A percentile compares a stretch with the other conserved stretches of the same genome.
Conservation (phyloP, 1,140 invertebrate genomes). For the Achatina immaculata region DNA sequence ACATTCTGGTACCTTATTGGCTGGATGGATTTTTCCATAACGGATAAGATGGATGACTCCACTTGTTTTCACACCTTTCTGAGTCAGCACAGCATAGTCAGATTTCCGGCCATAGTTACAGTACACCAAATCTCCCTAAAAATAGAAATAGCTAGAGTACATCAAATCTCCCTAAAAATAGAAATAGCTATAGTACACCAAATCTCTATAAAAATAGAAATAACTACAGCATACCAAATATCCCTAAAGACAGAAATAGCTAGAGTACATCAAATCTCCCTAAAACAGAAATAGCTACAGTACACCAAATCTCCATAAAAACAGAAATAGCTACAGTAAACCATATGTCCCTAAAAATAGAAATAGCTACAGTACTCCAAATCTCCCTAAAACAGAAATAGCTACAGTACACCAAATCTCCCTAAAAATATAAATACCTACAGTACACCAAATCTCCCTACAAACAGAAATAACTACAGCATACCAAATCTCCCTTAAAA, state of each 20-base stretch:
- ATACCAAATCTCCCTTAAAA: too few species aligned
- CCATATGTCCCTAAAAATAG: slow-evolving; percentile 59
- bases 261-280: not conserved
- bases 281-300: too few species aligned
- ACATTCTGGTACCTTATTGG: slow-evolving; percentile 50
- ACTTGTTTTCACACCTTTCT: slow-evolving; percentile 62
- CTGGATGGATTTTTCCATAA: slow-evolving; percentile 74
- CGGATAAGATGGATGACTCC: slow-evolving; percentile 72
- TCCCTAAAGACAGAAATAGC: slow-evolving; percentile 47
- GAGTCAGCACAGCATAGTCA: slow-evolving; percentile 70
- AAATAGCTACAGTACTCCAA: slow-evolving; percentile 17
- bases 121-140: slow-evolving; percentile 71
- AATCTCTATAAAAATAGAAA: too few species aligned
- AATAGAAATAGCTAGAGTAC: slow-evolving; percentile 15
- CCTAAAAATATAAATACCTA: slow-evolving; percentile 46
- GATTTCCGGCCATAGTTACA: slow-evolving; percentile 72
- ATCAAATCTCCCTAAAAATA: too few species aligned
- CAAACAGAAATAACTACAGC: too few species aligned
- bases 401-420: slow-evolving; percentile 73
- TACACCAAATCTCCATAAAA: too few species aligned
- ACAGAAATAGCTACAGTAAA: slow-evolving; percentile 72
- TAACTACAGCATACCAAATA: slow-evolving; percentile 73
- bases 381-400: too few species aligned
- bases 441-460: not conserved
- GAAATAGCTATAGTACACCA: too few species aligned